Evolutionary conservation across 2,888 invertebrate species (phyloP).

Genomic region (Lacanobia oleracea): DNA sequence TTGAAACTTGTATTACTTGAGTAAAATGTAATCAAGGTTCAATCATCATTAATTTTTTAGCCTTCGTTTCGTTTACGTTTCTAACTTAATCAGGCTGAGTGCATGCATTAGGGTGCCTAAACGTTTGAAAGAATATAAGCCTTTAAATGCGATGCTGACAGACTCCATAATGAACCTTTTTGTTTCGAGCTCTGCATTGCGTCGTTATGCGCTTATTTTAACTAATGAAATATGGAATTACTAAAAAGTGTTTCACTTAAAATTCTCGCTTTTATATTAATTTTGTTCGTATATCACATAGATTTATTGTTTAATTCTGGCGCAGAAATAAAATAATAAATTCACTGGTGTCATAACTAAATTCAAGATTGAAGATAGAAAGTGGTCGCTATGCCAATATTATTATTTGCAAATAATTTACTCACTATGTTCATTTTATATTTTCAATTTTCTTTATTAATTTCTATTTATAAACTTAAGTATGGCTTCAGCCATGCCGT

Average conservation of each 20-base stretch:
- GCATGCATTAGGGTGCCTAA: conserved; percentile 43
- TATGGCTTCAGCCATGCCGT: background rate
- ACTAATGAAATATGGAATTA: conserved; percentile 24
- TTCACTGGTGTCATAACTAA: conserved; percentile 36
- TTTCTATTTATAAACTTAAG: background rate
- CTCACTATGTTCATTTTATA: background rate
- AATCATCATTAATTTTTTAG: conserved; percentile 29
- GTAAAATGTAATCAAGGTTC: conserved; percentile 21
- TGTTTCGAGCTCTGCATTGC: conserved; percentile 56
- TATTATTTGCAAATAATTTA: conserved; percentile 14
- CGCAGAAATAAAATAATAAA: conserved; percentile 41
- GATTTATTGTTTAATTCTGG: conserved; percentile 37
- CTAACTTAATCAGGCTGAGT: conserved; percentile 44
- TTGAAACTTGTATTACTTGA: conserved; percentile 3
- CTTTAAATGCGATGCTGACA: conserved; percentile 29
- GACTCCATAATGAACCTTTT: conserved; percentile 48
- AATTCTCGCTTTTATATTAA: conserved; percentile 15
- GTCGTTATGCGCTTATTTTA: conserved; percentile 47
- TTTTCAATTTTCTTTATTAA: background rate
- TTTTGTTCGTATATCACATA: conserved; percentile 28
- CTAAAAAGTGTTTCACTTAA: conserved; percentile 2
- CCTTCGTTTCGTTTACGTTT: conserved; percentile 30
- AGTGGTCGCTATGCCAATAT: conserved; percentile 33
- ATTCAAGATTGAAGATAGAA: conserved; percentile 4
- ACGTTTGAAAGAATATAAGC: conserved; percentile 31